A percentile compares a stretch with the other conserved stretches of the same genome.
Conservation (phyloP, 1,140 invertebrate species). For the Uloborus diversus region DNA sequence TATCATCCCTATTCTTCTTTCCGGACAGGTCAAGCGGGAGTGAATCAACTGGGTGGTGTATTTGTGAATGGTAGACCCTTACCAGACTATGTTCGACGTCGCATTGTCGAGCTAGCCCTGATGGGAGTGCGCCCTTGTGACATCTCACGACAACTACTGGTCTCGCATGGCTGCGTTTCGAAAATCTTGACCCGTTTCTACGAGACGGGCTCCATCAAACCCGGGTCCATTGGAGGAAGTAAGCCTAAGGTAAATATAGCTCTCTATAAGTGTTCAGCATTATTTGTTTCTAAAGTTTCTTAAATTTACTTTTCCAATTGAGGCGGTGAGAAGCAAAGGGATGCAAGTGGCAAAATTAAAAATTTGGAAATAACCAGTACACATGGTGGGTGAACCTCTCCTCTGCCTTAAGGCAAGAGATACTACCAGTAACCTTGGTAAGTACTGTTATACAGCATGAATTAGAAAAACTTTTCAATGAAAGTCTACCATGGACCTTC, state of each 20-base stretch:
- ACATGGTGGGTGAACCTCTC: too few species aligned
- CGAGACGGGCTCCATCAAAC: slow-evolving; percentile 90
- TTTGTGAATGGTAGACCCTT: slow-evolving; percentile 95
- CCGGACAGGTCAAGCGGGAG: slow-evolving; percentile 92
- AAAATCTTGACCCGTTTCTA: slow-evolving; percentile 98
- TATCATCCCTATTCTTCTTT: too few species aligned
- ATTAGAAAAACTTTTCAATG: too few species aligned
- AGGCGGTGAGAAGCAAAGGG: too few species aligned
- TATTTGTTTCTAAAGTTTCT: neutral
- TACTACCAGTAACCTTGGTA: too few species aligned
- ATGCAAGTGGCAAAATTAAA: too few species aligned
- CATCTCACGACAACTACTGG: slow-evolving; percentile 91
- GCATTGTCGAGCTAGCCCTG: slow-evolving; percentile 92
- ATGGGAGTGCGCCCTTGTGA: slow-evolving; percentile 91
- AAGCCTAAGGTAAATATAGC: slow-evolving; percentile 88
- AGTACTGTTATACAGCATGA: too few species aligned
- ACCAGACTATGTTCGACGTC: slow-evolving; percentile 90
- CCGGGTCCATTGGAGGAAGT: slow-evolving; percentile 87
- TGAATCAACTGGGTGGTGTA: slow-evolving; percentile 94
- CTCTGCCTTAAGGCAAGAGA: too few species aligned
- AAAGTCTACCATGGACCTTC: too few species aligned
- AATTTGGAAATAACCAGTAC: too few species aligned
- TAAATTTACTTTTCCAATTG: too few species aligned
- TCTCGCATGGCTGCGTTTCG: slow-evolving; percentile 96
- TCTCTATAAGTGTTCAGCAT: neutral